Evolutionary conservation across 2,113 vertebrate species (phyloP), one percentile per base, ranked within the genome.

Genomic region (Syngnathus typhle): DNA sequence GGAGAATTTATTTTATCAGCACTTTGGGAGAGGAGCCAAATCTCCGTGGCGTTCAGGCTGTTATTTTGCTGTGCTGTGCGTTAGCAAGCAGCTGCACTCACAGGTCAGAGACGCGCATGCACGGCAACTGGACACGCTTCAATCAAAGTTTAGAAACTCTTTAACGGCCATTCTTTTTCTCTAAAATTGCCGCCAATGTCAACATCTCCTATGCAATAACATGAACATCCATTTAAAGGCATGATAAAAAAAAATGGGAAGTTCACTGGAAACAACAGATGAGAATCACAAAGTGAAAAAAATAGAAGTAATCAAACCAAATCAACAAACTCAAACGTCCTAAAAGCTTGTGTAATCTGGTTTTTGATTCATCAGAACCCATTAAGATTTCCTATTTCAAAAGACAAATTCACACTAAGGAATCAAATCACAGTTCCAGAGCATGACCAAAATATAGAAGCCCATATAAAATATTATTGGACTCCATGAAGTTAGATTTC

Each of bases 1-100:
- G 52, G 79, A 84, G 66, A 86, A 87, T 87, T 86, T 84, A 84
- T 87, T 88, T 87, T 72, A 71, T 72, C 69, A 83, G 80, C 77
- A 61, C 72, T 73, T 74, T 64, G 60, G 73, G 79, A 76, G 15
- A 43, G 21, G 5, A 55, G 79, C 79, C 86, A 87, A 73, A 78
- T 72, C 74, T 82, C 72, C 67, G 54, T 71, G 74, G 60, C 56
- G 70, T 67, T 67, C 56, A 75, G 71, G 39, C 62, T 72, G 68
- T 84, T 83, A 82, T 84, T 80, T 83, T 71, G 73, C 77, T 73
- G 58, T 71, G 65, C 49, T 82, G 61, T 71, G 71, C 72, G 75
- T 77, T 82, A 85, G 63, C 52, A 4, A 23, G 38, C 70, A 73
- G 68, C 74, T 78, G 66, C 44, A 60, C 71, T 74, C 68, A 54